phyloP scores from a whole-genome alignment of 2,888 invertebrate genomes.

The Automeris io region DNA sequence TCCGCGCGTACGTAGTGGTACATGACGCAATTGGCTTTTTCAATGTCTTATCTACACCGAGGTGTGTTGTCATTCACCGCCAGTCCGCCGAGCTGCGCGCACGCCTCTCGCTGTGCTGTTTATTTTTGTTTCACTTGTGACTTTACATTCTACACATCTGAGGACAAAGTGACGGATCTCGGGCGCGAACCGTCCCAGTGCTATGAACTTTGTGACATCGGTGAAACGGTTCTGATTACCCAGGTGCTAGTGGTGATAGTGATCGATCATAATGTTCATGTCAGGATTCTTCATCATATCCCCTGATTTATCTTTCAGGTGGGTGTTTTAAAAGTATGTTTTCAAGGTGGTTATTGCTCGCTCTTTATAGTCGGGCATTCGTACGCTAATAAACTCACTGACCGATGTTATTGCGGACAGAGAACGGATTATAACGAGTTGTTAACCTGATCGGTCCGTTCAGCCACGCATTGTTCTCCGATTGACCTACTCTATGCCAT shows the following conservation, averaged over 20 bases:
- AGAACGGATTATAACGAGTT: constrained; percentile 48
- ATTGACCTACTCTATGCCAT: constrained; percentile 56
- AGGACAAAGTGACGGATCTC: constrained; percentile 69
- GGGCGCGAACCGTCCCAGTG: constrained; percentile 62
- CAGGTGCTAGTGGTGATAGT: constrained; percentile 35
- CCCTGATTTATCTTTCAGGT: constrained; percentile 65
- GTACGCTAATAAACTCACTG: constrained; percentile 30
- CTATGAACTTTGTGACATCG: constrained; percentile 67
- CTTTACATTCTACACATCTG: constrained; percentile 60
- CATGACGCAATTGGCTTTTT: constrained; percentile 76
- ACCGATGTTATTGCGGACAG: constrained; percentile 42
- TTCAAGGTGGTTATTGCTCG: constrained; percentile 33
- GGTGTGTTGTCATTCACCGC: constrained; percentile 72
- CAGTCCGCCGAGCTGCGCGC: constrained; percentile 65
- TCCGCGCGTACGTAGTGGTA: constrained; percentile 69
- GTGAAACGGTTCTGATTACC: constrained; percentile 40
- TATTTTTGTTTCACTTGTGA: constrained; percentile 63
- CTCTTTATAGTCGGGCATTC: constrained; percentile 25
- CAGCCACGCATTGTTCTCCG: constrained; percentile 60
- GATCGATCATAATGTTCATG: constrained; percentile 55
- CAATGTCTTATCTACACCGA: constrained; percentile 75
- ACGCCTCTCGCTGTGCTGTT: constrained; percentile 44
- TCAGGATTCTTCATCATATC: constrained; percentile 70
- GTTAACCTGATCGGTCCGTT: constrained; percentile 62
- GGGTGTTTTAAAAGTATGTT: constrained; percentile 44